Evolutionary conservation across 2,113 vertebrate genomes (phyloP), one percentile per base, ranked within the genome.

Genomic region (Tachuris rubrigastra): DNA sequence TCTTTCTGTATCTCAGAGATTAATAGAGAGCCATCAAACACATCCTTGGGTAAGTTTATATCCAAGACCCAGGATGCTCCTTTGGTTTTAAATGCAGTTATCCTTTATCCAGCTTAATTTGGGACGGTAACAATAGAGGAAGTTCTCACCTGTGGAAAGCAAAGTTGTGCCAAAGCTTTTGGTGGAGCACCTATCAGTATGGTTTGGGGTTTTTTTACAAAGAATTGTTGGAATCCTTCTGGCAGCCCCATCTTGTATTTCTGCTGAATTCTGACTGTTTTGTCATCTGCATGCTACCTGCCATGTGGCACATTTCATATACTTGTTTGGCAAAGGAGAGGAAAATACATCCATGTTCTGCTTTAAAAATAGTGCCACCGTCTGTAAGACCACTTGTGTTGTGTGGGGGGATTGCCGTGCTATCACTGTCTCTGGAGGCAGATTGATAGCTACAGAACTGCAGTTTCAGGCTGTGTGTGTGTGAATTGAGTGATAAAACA

Each of bases 251-350:
- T 93, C 79, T 95, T 94, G 75, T 96, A 96, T 95, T 97, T 96
- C 90, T 93, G 76, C 92, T 93, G 75, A 81, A 89, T 94, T 67
- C 39, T 91, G 81, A 71, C 87, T 95, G 85, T 95, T 96, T 93
- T 95, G 89, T 95, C 95, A 93, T 91, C 93, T 87, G 81, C 74
- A 27, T 55, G 93, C 89, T 96, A 95, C 96, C 93, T 97, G 95
- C 93, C 92, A 95, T 89, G 74, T 96, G 93, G 91, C 95, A 79
- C 39, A 46, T 89, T 93, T 95, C 87, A 80, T 50, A 5, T 6
- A 24, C 87, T 85, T 69, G 46, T 69, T 96, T 94, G 93, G 89
- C 93, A 93, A 76, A 90, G 37, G 81, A 80, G 39, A 87, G 87
- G 87, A 79, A 96, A 96, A 95, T 42, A 91, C 95, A 73, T 79